Percentiles rank a stretch among this genome's conserved stretches.
Conservation (phyloP, 2,113 vertebrate species). For the Monarcha castaneiventris region DNA sequence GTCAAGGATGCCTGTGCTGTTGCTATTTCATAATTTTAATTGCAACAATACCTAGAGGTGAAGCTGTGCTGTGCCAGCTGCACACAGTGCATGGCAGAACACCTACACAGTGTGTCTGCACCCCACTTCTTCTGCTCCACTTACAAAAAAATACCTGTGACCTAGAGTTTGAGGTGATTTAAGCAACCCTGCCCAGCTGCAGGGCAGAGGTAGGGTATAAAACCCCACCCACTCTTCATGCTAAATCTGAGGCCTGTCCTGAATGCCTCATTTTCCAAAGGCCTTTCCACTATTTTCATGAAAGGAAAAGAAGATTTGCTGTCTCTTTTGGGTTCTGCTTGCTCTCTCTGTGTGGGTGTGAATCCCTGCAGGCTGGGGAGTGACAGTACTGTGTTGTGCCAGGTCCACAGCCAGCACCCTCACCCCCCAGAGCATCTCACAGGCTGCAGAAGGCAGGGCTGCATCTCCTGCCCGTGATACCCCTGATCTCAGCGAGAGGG, state of each 20-base stretch:
- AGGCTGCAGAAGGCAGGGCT: background rate
- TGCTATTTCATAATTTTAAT: slow-evolving; percentile 31
- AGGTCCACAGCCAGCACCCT: background rate
- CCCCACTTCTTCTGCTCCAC: background rate
- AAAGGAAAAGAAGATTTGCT: background rate
- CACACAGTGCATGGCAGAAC: background rate
- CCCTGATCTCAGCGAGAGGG: background rate
- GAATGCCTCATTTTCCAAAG: background rate
- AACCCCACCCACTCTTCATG: background rate
- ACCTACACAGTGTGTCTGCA: background rate
- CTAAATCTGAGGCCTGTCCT: background rate
- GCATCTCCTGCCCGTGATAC: background rate
- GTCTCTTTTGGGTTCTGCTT: background rate
- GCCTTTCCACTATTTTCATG: background rate
- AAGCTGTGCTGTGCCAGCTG: background rate
- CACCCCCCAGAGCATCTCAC: accelerated
- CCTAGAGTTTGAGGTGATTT: background rate
- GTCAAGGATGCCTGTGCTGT: background rate
- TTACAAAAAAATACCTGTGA: background rate
- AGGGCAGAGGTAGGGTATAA: background rate
- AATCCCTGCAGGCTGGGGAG: background rate
- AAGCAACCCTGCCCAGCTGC: background rate
- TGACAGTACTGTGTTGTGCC: accelerated
- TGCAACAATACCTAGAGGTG: slow-evolving; percentile 25
- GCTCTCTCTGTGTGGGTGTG: background rate